These are phyloP conservation scores for Heliconius eleuchia DNA, from an alignment of 1,140 invertebrate species.

Conservation along the genomic window DNA sequence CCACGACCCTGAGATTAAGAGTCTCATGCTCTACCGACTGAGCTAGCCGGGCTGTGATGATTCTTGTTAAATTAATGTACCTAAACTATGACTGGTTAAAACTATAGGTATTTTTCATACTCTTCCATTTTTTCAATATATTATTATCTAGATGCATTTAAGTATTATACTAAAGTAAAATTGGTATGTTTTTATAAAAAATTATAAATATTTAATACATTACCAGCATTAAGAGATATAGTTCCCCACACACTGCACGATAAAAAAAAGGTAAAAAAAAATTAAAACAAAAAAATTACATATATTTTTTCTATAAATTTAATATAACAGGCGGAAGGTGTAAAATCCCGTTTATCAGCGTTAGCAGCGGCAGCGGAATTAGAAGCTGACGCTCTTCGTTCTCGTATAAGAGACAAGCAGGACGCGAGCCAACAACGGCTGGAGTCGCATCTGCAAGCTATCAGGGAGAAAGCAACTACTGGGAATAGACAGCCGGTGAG, in stretches of 20 bases:
- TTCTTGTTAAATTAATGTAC: background rate
- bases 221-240: too few relatives aligned
- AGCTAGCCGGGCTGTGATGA: constrained; percentile 37
- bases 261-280: too few relatives aligned
- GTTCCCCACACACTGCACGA: too few relatives aligned
- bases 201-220: too few relatives aligned
- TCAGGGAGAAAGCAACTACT: constrained; percentile 65
- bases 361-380: constrained; percentile 92
- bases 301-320: too few relatives aligned
- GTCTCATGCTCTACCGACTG: constrained; percentile 11
- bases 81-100: background rate
- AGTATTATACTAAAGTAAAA: too few relatives aligned
- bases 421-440: constrained; percentile 72
- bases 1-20: constrained; percentile 10
- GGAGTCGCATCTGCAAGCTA: constrained; percentile 63
- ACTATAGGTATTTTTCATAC: too few relatives aligned
- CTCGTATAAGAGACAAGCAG: constrained; percentile 95
- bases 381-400: constrained; percentile 92
- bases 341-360: constrained; percentile 88
- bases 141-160: too few relatives aligned
- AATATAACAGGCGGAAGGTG: constrained; percentile 63
- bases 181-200: too few relatives aligned
- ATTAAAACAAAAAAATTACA: too few relatives aligned
- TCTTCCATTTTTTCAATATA: too few relatives aligned
- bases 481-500: constrained; percentile 47